Percentiles rank a stretch among this genome's conserved stretches.
Evolutionary conservation across 2,113 vertebrate genomes (phyloP).

Genomic region (Psilopsiagon aurifrons): DNA sequence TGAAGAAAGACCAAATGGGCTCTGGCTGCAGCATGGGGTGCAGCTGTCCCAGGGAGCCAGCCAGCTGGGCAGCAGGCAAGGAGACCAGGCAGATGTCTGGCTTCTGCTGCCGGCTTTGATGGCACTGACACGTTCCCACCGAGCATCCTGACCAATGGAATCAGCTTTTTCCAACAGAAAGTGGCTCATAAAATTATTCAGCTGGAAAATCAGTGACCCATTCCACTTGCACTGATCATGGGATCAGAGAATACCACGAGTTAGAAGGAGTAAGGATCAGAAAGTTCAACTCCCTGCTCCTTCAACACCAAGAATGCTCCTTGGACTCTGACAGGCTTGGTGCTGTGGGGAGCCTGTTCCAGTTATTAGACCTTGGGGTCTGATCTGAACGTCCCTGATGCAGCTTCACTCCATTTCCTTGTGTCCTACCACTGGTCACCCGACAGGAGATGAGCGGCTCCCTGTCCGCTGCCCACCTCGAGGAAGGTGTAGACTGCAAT

Average conservation of each 20-base stretch:
- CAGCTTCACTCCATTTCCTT: neutral
- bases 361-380: neutral
- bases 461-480: neutral
- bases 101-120: constrained; percentile 17
- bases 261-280: neutral
- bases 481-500: neutral
- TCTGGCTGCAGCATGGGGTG: neutral
- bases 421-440: neutral
- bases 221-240: neutral
- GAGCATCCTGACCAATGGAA: neutral
- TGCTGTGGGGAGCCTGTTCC: neutral
- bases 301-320: too few species aligned
- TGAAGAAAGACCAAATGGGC: neutral
- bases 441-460: neutral
- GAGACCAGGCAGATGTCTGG: constrained; percentile 46
- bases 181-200: neutral
- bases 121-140: constrained; percentile 3
- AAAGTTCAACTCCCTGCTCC: rapidly evolving
- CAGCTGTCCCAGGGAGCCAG: constrained; percentile 39
- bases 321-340: neutral
- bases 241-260: neutral
- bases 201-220: neutral
- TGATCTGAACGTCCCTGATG: neutral
- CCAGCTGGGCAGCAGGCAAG: constrained; percentile 44
- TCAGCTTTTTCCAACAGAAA: constrained; percentile 22